Evolutionary conservation across 1,140 invertebrate genomes (phyloP), one percentile per base, ranked within the genome.

Genomic region (Grapholita molesta): DNA sequence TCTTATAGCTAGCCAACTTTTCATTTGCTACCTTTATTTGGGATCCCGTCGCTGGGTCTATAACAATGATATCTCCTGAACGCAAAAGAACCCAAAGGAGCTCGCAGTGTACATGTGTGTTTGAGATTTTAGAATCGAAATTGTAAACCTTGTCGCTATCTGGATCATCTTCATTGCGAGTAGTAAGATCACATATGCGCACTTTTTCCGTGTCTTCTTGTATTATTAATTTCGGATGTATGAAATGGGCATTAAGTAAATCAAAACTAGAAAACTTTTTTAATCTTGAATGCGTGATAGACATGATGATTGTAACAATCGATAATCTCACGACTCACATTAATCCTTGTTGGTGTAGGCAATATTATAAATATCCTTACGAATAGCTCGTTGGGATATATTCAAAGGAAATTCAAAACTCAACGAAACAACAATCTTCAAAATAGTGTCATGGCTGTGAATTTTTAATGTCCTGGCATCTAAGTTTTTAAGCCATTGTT

Each of bases 51-150:
- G 66, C 35, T 15, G 84, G 32, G 68, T 88, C 70, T 48, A 85
- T 73, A 25, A 88, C 76, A 7, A 72, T 66, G 33, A 88, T 66
- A 66, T 86, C 76, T 32, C 76, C 78, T n/a, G 83, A 83, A 66
- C 82, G 77, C 25, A 88, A 67, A 28, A 78, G 66, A 32, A 88
- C 38, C 86, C 87, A 91, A 12, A 90, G 64, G 65, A 79, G 73
- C 35, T 83, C 69, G n/a, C 79, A 71, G 8, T 76, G 70, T n/a
- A 85, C 18, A 53, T 73, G 67, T 71, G 77, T 76, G 67, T 84
- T 75, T 15, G 73, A 48, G 52, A 91, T 79, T 69, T 80, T 72
- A 32, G 73, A 32, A 42, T 81, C 71, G 64, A 84, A 79, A 48
- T 70, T 67, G 25, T 73, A 68, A 25, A 69, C 23, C 32, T 42